phyloP scores from a whole-genome alignment of 2,888 invertebrate species.

The Hylaea fasciaria region DNA sequence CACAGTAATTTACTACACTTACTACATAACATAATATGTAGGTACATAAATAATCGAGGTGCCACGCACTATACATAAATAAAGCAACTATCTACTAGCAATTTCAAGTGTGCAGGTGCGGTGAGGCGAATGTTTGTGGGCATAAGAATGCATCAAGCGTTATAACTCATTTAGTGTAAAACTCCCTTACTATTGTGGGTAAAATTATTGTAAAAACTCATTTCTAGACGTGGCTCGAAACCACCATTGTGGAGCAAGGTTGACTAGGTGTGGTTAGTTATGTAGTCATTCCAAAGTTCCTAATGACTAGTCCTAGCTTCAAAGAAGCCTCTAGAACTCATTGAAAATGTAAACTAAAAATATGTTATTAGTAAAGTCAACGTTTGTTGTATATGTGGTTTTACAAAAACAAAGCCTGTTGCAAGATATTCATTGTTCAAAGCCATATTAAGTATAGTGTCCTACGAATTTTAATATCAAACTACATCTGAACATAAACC shows the following conservation, averaged over 20 bases:
- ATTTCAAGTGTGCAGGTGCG: slow-evolving; percentile 22
- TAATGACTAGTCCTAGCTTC: too few relatives aligned
- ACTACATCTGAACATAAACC: slow-evolving; percentile 34
- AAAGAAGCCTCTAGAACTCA: too few relatives aligned
- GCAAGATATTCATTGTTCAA: not conserved
- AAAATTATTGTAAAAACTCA: not conserved
- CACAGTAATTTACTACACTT: too few relatives aligned
- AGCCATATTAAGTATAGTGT: too few relatives aligned
- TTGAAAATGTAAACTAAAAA: not conserved
- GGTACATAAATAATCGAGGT: not conserved
- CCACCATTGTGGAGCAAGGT: not conserved
- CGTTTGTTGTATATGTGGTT: too few relatives aligned
- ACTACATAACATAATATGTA: too few relatives aligned
- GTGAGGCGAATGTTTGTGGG: slow-evolving; percentile 11
- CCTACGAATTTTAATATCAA: not conserved
- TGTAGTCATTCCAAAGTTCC: too few relatives aligned
- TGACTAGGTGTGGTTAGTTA: too few relatives aligned
- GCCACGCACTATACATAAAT: slow-evolving; percentile 20
- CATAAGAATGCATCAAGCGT: slow-evolving; percentile 21
- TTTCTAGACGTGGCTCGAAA: not conserved
- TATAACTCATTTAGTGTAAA: slow-evolving; percentile 19
- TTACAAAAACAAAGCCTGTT: not conserved
- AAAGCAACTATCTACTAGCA: slow-evolving; percentile 25
- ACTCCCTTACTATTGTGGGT: not conserved
- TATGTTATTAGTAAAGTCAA: not conserved